Base-by-base conservation (phyloP, 2,113 vertebrate species). In the Corythaixoides concolor region DNA sequence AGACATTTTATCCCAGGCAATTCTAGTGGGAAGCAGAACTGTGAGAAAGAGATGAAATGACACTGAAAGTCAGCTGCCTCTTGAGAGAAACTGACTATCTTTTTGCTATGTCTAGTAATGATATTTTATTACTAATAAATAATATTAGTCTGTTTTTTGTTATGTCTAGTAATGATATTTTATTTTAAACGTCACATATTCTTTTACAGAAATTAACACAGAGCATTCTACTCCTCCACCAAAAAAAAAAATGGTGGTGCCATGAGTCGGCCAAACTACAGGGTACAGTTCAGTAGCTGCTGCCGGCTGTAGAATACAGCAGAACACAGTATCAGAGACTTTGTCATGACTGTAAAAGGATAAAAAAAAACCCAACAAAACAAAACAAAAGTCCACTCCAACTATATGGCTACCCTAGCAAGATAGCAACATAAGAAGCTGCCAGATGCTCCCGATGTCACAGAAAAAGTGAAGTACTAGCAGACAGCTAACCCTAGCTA, bases 131-230 rank as follows among this genome's bases (percentile, higher is more conserved):
- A n/a, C n/a, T n/a, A n/a, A n/a, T n/a, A n/a, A n/a, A n/a, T n/a
- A n/a, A n/a, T n/a, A n/a, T n/a, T n/a, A n/a, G 15, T 45, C 11
- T 50, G 11, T 0, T 39, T 78, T 60, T 73, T 70, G 3, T 4
- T 52, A 35, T 35, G 21, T 32, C 8, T 32, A 33, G 13, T 78
- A 39, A 8, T 26, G 52, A 77, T 64, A 52, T 52, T 83, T 68
- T 47, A 41, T 81, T 84, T 73, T 41, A 72, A 66, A 66, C 2
- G 4, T 43, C 18, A 39, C 15, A 27, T 47, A 9, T 4, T 47
- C 39, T 77, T 66, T 72, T 47, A 26, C 17, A 53, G 28, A 78
- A 77, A 47, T 60, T 53, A 45, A 17, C 8, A 32, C 19, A 52
- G 50, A 77, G 27, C 5, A 47, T 72, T 30, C 35, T 41, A 7